Evolutionary conservation across 2,113 vertebrate species (phyloP).

Genomic region (Oreamnos americanus): DNA sequence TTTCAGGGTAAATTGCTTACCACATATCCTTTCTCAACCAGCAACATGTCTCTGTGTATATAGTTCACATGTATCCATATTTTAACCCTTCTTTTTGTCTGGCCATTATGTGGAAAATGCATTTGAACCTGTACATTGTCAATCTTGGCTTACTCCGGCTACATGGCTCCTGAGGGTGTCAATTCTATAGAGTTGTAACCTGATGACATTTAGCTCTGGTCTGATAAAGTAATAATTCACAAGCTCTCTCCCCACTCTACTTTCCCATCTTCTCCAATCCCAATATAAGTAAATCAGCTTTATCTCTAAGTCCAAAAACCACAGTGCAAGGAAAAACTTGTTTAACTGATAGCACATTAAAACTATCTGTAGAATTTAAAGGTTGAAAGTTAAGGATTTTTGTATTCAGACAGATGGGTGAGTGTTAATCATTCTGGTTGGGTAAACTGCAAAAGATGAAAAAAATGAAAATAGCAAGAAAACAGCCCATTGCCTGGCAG

Average conservation of each 20-base stretch:
- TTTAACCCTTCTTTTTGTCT: background rate
- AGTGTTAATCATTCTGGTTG: background rate
- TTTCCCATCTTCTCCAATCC: background rate
- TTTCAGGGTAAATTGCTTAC: conserved; percentile 56
- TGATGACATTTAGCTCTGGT: conserved; percentile 16
- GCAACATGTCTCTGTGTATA: background rate
- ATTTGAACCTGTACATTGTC: background rate
- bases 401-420: background rate
- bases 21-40: conserved; percentile 35
- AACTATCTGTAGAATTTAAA: background rate
- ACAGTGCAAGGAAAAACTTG: conserved; percentile 12
- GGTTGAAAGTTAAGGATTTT: conserved; percentile 35
- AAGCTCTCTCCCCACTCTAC: background rate
- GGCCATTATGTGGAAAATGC: conserved; percentile 50
- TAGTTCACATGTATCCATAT: conserved; percentile 23
- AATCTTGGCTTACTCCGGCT: background rate
- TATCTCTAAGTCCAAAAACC: background rate
- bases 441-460: background rate
- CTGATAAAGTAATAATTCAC: conserved; percentile 34
- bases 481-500: background rate
- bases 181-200: background rate
- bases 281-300: conserved; percentile 29
- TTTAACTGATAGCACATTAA: conserved; percentile 25
- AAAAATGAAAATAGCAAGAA: accelerated
- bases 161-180: background rate